Evolutionary conservation across 1,140 invertebrate species (phyloP).

Genomic region (Drosophila pruinosa): DNA sequence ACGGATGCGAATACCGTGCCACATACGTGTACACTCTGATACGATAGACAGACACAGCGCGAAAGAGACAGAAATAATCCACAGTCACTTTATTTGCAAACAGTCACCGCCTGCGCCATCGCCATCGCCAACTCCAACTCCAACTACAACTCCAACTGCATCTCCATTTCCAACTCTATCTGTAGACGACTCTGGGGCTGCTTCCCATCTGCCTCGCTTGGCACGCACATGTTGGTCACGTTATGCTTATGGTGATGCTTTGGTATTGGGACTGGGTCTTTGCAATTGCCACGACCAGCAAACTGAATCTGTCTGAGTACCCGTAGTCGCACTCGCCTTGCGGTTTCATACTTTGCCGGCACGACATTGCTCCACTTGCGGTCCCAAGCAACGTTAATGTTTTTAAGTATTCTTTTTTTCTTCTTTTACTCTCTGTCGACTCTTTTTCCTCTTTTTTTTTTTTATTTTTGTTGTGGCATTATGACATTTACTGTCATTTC

Average conservation of each 20-base stretch:
- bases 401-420: constrained; percentile 8
- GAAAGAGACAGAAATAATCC: constrained; percentile 2
- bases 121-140: not conserved
- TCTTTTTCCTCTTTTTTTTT: not conserved
- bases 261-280: not conserved
- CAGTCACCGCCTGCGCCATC: constrained; percentile 6
- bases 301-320: constrained; percentile 3
- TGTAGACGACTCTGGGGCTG: constrained; percentile 3
- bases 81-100: constrained; percentile 72
- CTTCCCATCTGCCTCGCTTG: constrained; percentile 33
- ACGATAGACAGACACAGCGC: constrained; percentile 23
- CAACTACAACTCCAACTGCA: not conserved
- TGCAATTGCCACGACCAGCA: constrained; percentile 19
- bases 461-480: constrained; percentile 20
- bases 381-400: constrained; percentile 46
- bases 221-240: constrained; percentile 68
- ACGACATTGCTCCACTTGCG: constrained; percentile 78
- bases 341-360: constrained; percentile 58
- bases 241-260: constrained; percentile 39
- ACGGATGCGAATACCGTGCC: constrained; percentile 43
- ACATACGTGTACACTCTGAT: constrained; percentile 18
- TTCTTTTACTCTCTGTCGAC: not conserved
- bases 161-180: not conserved
- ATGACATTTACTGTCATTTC: constrained; percentile 68
- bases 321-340: constrained; percentile 34